Conservation (phyloP, 2,888 invertebrate genomes). For the Yponomeuta malinellus region DNA sequence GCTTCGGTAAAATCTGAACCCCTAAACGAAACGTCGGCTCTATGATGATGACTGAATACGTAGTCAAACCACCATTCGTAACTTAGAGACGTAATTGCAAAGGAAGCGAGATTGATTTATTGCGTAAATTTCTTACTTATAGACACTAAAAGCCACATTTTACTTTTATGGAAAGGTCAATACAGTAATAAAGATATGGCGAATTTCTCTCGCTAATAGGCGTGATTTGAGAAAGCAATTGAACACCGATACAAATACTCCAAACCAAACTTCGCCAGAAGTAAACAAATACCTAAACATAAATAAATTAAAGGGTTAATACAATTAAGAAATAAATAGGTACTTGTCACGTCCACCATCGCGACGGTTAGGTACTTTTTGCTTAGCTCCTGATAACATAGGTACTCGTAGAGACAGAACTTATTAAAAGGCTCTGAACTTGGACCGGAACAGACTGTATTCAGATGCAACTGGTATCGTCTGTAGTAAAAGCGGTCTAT, state of each 20-base stretch:
- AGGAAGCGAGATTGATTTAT: background rate
- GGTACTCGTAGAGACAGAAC: too few species aligned
- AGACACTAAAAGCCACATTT: background rate
- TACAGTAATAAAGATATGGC: background rate
- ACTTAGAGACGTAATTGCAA: background rate
- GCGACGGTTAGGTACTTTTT: too few species aligned
- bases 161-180: background rate
- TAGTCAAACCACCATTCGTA: background rate
- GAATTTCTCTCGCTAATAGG: background rate
- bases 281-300: background rate
- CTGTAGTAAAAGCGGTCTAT: conserved; percentile 12
- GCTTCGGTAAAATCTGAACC: too few species aligned
- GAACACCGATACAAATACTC: conserved; percentile 7
- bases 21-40: too few species aligned
- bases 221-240: background rate
- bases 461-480: background rate
- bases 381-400: too few species aligned
- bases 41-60: background rate
- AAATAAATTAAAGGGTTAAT: background rate
- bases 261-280: background rate
- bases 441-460: background rate
- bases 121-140: background rate
- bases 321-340: too few species aligned
- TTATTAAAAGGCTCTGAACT: too few species aligned
- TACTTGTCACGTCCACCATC: too few species aligned